These are phyloP conservation scores for Paracanthobrama guichenoti DNA, from an alignment of 2,113 vertebrate species.

Conservation along the genomic window DNA sequence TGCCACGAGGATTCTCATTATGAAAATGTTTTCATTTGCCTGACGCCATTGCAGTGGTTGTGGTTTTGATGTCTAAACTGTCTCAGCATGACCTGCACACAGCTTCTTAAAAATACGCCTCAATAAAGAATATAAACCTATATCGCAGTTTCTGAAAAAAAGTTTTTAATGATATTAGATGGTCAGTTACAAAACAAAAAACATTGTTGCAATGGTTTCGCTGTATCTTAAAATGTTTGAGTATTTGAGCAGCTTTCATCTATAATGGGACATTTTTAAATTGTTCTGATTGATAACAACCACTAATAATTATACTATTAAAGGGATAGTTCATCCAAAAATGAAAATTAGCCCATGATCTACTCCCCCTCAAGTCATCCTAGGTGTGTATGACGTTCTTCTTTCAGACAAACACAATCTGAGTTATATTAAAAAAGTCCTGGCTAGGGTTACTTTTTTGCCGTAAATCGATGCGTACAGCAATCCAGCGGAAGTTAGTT, in stretches of 20 bases:
- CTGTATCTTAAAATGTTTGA: not conserved
- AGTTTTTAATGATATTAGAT: not conserved
- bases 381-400: no score
- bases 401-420: no score
- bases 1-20: not conserved
- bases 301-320: not conserved
- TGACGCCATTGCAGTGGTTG: not conserved
- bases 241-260: not conserved
- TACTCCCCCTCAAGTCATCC: no score
- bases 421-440: no score
- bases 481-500: no score
- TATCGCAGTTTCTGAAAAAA: not conserved
- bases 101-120: not conserved
- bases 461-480: no score
- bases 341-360: no score
- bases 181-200: no score
- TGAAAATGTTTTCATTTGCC: not conserved
- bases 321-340: no score
- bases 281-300: not conserved
- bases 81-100: not conserved
- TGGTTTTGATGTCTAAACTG: not conserved
- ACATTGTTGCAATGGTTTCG: not conserved
- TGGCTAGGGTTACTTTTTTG: no score
- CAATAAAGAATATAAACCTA: not conserved
- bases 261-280: not conserved